Base-by-base conservation (phyloP, 2,888 invertebrate species). In the Tetragonisca angustula region DNA sequence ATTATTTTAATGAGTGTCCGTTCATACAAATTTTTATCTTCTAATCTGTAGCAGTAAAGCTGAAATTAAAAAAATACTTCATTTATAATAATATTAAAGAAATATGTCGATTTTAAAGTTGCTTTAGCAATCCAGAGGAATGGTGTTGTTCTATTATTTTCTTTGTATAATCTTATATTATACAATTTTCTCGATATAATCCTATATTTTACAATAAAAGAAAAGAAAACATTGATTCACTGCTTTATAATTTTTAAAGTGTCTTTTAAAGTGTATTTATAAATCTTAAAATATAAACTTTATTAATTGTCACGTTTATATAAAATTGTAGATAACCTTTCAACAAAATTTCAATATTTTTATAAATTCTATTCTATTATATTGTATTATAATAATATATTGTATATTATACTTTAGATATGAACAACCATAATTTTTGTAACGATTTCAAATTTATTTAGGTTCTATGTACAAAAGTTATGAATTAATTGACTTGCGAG, bases 1-100 rank as follows among this genome's bases (percentile, higher is more conserved):
- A 59, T 59, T 59, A 69, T 24, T 54, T 69, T 49, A 69, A 59
- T 69, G 49, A 49, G 59, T n/a, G 32, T 6, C 24, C 49, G 49
- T 19, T 43, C 32, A 50, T 59, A 32, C 32, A 15, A 69, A 59
- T 49, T 59, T 59, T 69, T n/a, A 59, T 76, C 17, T 59, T 15
- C 21, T 68, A 17, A 43, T 43, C 17, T 43, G 56, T 13, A 43
- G 11, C 6, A 5, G 5, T 4, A 19, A 21, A n/a, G 21, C 15
- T n/a, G 68, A 21, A 43, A 68, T 59, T 59, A 27, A 69, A 43
- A 19, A 21, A 59, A 59, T 49, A 56, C 32, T 5, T 27, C n/a
- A 13, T 64, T 49, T 24, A 2, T 24, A 6, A 52, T 52, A 56
- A 36, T 36, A 56, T 27, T 43, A 13, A 43, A 27, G 21, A 11